Percentiles rank a stretch among this genome's conserved stretches.
phyloP scores from a whole-genome alignment of 2,113 vertebrate genomes.

The Campylorhamphus procurvoides region DNA sequence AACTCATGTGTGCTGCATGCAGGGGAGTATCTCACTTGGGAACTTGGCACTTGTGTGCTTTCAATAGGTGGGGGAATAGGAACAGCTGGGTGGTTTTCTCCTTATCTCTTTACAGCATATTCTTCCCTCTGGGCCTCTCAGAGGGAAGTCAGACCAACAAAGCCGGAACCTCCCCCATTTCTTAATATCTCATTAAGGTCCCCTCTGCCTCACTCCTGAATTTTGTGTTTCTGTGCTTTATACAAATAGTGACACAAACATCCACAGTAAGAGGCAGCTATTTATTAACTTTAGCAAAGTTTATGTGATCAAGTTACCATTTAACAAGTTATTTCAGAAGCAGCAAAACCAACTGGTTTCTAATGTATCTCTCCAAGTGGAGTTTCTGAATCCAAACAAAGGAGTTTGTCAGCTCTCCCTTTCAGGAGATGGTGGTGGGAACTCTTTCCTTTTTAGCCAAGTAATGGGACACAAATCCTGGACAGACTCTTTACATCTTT shows the following conservation, averaged over 20 bases:
- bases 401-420: neutral
- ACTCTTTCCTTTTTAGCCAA: neutral
- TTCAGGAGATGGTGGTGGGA: neutral
- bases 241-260: neutral
- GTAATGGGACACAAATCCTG: neutral
- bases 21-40: neutral
- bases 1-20: fast-evolving
- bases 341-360: neutral
- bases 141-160: neutral
- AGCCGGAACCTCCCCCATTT: neutral
- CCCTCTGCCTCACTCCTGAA: neutral
- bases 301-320: neutral
- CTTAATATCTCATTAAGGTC: neutral
- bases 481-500: neutral
- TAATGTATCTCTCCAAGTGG: neutral
- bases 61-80: neutral
- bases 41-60: neutral
- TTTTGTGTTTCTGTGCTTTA: neutral
- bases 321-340: neutral
- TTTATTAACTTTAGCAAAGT: neutral
- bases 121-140: neutral
- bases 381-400: neutral
- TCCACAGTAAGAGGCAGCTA: neutral
- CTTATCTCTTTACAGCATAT: neutral
- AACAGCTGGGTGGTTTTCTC: neutral